phyloP scores from a whole-genome alignment of 1,140 invertebrate genomes.

The Hylaeus volcanicus region DNA sequence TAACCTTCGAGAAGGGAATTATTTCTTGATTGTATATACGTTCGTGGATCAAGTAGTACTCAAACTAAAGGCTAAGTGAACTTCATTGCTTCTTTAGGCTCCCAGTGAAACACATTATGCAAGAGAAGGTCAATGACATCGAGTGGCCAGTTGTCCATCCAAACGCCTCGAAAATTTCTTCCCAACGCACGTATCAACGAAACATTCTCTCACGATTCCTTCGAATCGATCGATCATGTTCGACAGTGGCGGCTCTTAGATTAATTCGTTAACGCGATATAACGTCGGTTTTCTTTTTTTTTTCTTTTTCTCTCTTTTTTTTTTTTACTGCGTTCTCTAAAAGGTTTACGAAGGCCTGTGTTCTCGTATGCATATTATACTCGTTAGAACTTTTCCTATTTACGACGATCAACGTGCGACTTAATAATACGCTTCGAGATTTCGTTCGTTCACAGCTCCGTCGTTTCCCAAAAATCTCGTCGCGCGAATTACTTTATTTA shows the following conservation, averaged over 20 bases:
- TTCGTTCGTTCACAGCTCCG: not conserved
- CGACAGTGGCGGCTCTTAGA: not conserved
- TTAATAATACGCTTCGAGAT: conserved; percentile 13
- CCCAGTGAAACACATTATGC: no score
- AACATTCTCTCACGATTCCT: not conserved
- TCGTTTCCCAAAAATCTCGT: conserved; percentile 11
- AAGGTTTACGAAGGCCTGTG: conserved; percentile 18
- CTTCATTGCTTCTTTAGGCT: no score
- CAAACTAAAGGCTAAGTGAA: no score
- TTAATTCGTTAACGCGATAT: conserved; percentile 5
- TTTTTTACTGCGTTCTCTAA: conserved; percentile 3
- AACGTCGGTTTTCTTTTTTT: not conserved
- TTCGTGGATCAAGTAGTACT: no score
- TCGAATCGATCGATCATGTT: not conserved
- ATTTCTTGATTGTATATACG: no score
- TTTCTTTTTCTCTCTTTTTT: not conserved
- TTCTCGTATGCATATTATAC: conserved; percentile 12
- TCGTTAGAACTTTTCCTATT: conserved; percentile 21
- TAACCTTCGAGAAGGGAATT: no score
- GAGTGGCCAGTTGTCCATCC: not conserved
- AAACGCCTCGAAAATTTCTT: not conserved
- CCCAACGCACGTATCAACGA: conserved; percentile 18
- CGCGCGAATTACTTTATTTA: conserved; percentile 4
- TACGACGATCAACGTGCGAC: conserved; percentile 35
- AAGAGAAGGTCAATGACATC: no score